These are phyloP conservation scores for Agrochola lychnidis DNA, from an alignment of 2,888 invertebrate species.

Conservation along the genomic window DNA sequence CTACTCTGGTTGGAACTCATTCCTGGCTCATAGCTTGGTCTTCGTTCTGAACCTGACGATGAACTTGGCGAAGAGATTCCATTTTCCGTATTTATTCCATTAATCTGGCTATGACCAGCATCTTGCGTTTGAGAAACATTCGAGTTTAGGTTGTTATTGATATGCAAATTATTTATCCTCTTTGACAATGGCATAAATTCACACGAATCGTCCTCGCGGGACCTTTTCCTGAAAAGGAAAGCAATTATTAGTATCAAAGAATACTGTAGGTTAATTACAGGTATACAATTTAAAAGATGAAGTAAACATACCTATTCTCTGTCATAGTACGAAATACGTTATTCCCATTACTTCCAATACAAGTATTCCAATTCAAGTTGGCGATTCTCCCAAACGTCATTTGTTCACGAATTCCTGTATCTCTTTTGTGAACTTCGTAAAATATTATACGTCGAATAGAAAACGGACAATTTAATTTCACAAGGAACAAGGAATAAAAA, in stretches of 20 bases:
- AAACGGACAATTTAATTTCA: slow-evolving; percentile 52
- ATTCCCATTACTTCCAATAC: slow-evolving; percentile 82
- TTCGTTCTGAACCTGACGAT: slow-evolving; percentile 80
- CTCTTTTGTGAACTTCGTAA: slow-evolving; percentile 29
- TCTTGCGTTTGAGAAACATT: slow-evolving; percentile 76
- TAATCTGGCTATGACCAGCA: slow-evolving; percentile 81
- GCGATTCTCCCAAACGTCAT: slow-evolving; percentile 83
- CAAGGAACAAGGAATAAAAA: slow-evolving; percentile 38
- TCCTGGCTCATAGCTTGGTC: slow-evolving; percentile 93
- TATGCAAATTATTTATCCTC: slow-evolving; percentile 96
- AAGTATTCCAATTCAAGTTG: slow-evolving; percentile 77
- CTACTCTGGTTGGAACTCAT: slow-evolving; percentile 94
- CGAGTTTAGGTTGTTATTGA: slow-evolving; percentile 91
- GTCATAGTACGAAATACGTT: slow-evolving; percentile 82
- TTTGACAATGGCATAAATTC: slow-evolving; percentile 97
- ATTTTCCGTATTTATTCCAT: slow-evolving; percentile 79
- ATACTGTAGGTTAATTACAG: not conserved
- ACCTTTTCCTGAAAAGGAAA: slow-evolving; percentile 92
- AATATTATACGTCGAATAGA: slow-evolving; percentile 27
- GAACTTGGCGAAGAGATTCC: slow-evolving; percentile 80
- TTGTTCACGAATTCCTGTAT: slow-evolving; percentile 64
- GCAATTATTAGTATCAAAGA: slow-evolving; percentile 1
- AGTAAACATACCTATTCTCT: slow-evolving; percentile 84
- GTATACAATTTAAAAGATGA: not conserved
- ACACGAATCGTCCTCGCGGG: slow-evolving; percentile 93